A percentile compares a stretch with the other conserved stretches of the same genome.
These are phyloP conservation scores for Rotaria magnacalcarata DNA, from an alignment of 2,888 invertebrate species.

Conservation along the genomic window DNA sequence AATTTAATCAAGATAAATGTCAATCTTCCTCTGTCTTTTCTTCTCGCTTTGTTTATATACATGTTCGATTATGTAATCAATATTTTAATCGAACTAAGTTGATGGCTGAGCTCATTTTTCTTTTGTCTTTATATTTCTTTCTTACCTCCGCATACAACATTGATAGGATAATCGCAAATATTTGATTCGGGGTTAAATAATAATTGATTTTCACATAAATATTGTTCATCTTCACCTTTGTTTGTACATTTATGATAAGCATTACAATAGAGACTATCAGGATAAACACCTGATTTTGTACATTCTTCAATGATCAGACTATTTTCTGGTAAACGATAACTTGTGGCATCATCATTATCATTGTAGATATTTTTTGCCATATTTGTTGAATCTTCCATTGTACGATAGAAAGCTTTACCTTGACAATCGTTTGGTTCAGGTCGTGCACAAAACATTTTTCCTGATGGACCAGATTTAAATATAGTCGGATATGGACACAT, in stretches of 20 bases:
- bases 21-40: too few species aligned
- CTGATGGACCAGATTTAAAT: conserved; percentile 39
- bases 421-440: conserved; percentile 40
- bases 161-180: conserved; percentile 46
- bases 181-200: conserved; percentile 43
- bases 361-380: background rate
- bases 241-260: conserved; percentile 40
- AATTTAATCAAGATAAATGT: background rate
- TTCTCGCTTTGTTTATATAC: too few species aligned
- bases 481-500: conserved; percentile 43
- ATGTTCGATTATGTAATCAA: background rate
- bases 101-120: too few species aligned
- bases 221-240: conserved; percentile 25
- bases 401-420: conserved; percentile 42
- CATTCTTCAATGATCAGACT: conserved; percentile 13
- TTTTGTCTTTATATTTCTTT: background rate
- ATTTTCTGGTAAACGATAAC: conserved; percentile 25
- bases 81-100: background rate
- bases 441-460: conserved; percentile 45
- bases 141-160: conserved; percentile 42
- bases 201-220: conserved; percentile 46
- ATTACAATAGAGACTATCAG: conserved; percentile 40
- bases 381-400: background rate
- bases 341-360: conserved; percentile 7
- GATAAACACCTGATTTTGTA: background rate